Evolutionary conservation across 2,888 invertebrate species (phyloP).

Genomic region (Clanis bilineata): DNA sequence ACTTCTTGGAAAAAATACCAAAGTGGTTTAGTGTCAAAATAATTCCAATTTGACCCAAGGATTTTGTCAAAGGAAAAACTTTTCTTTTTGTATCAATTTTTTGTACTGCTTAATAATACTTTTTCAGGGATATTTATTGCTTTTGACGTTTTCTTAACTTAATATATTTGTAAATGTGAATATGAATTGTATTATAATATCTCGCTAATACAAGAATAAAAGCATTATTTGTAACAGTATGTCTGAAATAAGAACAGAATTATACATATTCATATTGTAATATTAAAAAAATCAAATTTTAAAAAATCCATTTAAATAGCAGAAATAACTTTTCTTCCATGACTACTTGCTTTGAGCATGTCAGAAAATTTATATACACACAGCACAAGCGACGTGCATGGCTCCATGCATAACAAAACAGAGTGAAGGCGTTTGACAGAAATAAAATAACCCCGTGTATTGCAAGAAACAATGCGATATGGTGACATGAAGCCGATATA

Average conservation of each 20-base stretch:
- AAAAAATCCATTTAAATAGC: neutral
- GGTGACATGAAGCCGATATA: too few species aligned
- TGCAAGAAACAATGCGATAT: constrained; percentile 66
- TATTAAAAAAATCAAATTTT: neutral
- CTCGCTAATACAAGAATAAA: neutral
- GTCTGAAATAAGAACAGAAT: too few species aligned
- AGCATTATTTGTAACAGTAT: neutral
- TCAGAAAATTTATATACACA: constrained; percentile 49
- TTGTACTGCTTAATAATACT: constrained; percentile 9
- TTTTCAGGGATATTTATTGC: constrained; percentile 15
- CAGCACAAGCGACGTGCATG: constrained; percentile 43
- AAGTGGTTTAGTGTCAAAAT: constrained; percentile 19
- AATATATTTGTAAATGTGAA: constrained; percentile 8
- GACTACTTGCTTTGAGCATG: constrained; percentile 25
- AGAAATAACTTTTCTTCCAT: neutral
- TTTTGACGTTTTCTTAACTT: constrained; percentile 13
- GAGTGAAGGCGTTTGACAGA: constrained; percentile 60
- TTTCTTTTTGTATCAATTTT: constrained; percentile 13
- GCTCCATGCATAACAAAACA: constrained; percentile 44
- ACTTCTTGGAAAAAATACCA: constrained; percentile 28
- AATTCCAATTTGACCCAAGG: constrained; percentile 18
- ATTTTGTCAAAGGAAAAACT: constrained; percentile 18
- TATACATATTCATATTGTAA: too few species aligned
- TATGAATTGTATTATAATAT: constrained; percentile 14
- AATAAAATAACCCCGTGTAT: constrained; percentile 57